Percentiles rank a stretch among this genome's conserved stretches.
Conservation (phyloP, 2,888 invertebrate genomes). For the Zootermopsis nevadensis region DNA sequence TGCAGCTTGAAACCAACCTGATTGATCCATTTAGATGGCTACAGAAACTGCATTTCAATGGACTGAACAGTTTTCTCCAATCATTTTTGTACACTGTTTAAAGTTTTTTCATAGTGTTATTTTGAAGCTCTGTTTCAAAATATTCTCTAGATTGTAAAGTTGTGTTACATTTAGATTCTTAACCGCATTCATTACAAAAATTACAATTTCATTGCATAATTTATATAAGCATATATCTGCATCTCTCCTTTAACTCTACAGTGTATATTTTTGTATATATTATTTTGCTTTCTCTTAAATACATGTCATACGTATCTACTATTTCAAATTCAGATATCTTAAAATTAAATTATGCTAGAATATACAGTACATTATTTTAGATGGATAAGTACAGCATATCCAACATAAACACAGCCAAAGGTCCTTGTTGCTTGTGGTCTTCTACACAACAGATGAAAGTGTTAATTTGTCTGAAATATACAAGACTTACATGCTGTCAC, state of each 20-base stretch:
- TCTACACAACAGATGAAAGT: no score
- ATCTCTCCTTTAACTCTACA: background rate
- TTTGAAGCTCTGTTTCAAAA: no score
- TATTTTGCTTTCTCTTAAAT: slow-evolving; percentile 2
- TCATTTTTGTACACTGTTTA: background rate
- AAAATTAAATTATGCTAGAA: background rate
- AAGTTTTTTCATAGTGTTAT: no score
- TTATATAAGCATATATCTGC: background rate
- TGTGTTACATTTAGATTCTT: background rate
- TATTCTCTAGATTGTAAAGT: no score
- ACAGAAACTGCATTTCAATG: background rate
- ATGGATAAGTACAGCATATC: background rate
- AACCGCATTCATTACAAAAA: background rate
- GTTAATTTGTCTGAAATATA: no score
- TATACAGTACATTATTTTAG: slow-evolving; percentile 7
- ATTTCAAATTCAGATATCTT: background rate
- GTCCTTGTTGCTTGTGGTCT: no score
- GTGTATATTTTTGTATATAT: background rate
- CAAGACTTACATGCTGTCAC: no score
- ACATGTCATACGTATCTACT: background rate
- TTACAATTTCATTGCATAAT: background rate
- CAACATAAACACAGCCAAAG: slow-evolving; percentile 7
- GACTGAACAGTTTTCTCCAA: background rate
- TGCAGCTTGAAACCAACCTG: background rate
- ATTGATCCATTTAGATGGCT: background rate